phyloP scores from a whole-genome alignment of 2,113 vertebrate species.

The Neodontobutis hainanensis region DNA sequence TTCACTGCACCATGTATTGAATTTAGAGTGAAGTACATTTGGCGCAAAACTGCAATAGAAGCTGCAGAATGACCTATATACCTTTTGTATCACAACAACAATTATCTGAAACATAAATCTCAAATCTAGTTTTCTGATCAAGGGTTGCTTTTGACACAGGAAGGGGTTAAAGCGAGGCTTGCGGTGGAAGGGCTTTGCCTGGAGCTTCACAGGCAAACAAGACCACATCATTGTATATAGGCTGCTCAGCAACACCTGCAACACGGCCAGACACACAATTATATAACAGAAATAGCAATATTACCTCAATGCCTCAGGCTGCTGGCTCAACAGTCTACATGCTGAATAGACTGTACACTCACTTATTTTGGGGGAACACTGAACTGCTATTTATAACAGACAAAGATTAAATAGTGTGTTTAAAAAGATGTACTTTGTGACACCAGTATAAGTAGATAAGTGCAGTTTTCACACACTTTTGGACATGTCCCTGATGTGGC shows the following conservation, averaged over 20 bases:
- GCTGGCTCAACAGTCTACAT: constrained; percentile 17
- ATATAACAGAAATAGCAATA: constrained; percentile 24
- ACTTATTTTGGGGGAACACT: neutral
- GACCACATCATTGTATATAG: constrained; percentile 50
- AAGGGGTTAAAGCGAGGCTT: constrained; percentile 29
- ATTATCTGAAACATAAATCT: constrained; percentile 13
- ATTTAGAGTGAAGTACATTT: neutral
- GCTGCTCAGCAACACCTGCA: constrained; percentile 37
- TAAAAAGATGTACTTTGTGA: neutral
- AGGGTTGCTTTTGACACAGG: constrained; percentile 28
- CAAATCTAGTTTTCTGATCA: constrained; percentile 6
- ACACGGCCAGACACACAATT: constrained; percentile 23
- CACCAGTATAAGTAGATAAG: neutral
- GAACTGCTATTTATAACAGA: neutral
- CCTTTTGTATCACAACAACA: constrained; percentile 1
- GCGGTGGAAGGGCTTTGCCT: constrained; percentile 22
- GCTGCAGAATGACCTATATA: constrained; percentile 17
- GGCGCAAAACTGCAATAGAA: neutral
- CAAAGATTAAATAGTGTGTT: neutral
- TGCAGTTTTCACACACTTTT: neutral
- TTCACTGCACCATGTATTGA: neutral
- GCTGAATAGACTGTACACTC: constrained; percentile 6
- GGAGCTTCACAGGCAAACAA: constrained; percentile 23
- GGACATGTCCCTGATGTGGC: neutral
- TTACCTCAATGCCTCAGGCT: constrained; percentile 16